Base-by-base conservation (phyloP, 2,888 invertebrate species). In the Zygothrica quintamaculata region DNA sequence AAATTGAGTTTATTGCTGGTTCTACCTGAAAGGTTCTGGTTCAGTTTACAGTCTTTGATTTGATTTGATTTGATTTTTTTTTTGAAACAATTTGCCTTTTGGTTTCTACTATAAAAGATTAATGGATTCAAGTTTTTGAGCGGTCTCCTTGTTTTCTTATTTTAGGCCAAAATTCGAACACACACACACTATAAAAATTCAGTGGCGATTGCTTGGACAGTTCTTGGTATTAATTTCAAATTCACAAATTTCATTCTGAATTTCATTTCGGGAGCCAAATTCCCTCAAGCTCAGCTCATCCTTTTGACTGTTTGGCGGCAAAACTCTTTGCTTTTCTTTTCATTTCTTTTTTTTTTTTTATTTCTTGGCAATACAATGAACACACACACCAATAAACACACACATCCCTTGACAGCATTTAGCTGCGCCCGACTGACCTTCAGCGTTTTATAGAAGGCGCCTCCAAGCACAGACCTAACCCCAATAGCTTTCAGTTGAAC, bases 171-270 rank as follows among this genome's bases (percentile, higher is more conserved):
- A 47, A 37, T n/a, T 2, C 8, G 12, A 39, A 18, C 33, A 5
- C 46, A 22, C 1, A 22, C 26, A 6, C 31, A 18, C 11, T 36
- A n/a, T n/a, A n/a, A 31, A 74, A 61, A 74, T 87, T 78, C 84
- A 64, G 84, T 84, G 88, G 84, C 84, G 88, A 85, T 86, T 86
- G 87, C 84, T 85, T 84, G 65, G 88, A 88, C 84, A 84, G 88
- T 84, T 84, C 84, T 64, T 57, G 82, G 84, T 88, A 84, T 88
- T 84, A 77, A 88, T 88, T 84, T 88, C 66, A 66, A 84, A 84
- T 84, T 84, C 82, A 84, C 85, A 84, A 82, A 71, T 69, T 68
- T 61, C 60, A 84, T 74, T 74, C 67, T 66, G 64, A 64, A 82
- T 73, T 81, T 68, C 76, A 87, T 81, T 85, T 79, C 84, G 77